Evolutionary conservation across 2,113 vertebrate species (phyloP), one percentile per base, ranked within the genome.

Genomic region (Phrynosoma platyrhinos): DNA sequence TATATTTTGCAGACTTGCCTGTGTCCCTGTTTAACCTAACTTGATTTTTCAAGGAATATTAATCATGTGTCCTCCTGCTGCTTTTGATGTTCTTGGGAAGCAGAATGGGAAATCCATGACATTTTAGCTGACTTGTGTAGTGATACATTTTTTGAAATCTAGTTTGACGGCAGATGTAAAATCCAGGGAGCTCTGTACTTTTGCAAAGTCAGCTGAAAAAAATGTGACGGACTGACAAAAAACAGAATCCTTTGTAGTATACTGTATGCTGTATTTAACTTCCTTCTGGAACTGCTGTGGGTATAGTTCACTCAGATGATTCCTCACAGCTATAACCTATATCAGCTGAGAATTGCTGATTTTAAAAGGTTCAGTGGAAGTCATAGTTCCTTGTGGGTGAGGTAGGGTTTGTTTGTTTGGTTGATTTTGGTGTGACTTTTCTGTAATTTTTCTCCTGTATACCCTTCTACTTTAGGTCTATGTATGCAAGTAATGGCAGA

Each of bases 211-310:
- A 58, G 52, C 83, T 74, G 52, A 25, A 55, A 71, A 69, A 74
- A 84, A n/a, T 32, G 32, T 82, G 62, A 82, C 47, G 64, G 81
- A 18, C n/a, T 55, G 82, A 74, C 30, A 84, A 84, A 55, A 53
- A 5, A 82, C 30, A 32, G 30, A 71, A 53, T 72, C 30, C 10
- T 52, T 9, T 83, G 68, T 21, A 18, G 27, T 23, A 42, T 32
- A 72, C 4, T 32, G 27, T 52, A 53, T 23, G 42, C 30, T 36
- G 21, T 10, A 55, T 74, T 84, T 74, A 74, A 74, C 52, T 40
- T 55, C n/a, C 30, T 84, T n/a, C 69, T 74, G 47, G 52, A 74
- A 55, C 52, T 36, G 12, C 69, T 13, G 32, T n/a, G 42, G 47
- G 16, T 52, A 72, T 8, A 21, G 36, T 21, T 47, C 58, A 3